Evolutionary conservation across 2,797 vertebrate species (phyloP), one percentile per base, ranked within the genome.

Genomic region (Sebastes iracundus): DNA sequence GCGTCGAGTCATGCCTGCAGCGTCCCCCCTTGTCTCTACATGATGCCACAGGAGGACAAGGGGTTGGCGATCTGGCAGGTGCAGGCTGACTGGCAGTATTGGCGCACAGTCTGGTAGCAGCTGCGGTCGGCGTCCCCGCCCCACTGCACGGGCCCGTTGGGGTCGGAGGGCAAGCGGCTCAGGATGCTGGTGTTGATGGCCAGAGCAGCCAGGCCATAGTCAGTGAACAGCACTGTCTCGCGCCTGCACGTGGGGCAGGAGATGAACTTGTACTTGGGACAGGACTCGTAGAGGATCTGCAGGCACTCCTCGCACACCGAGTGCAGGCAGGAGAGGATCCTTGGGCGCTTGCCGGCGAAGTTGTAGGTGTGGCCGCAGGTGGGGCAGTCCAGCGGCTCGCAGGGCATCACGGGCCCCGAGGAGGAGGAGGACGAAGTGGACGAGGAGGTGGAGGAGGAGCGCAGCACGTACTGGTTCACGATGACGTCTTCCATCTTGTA

Each of bases 261-360:
- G 95, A 99, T 99, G 96, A 99, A 99, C 95, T 99, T 99, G 95
- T 99, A 99, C 95, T 99, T 99, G 88, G 98, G 98, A 84, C 98
- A 99, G 85, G 98, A 99, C 95, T 99, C 98, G 0, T 99, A 99
- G 85, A 99, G 98, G 93, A 99, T 99, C 95, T 99, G 98, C 96
- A 99, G 96, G 90, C 98, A 99, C 92, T 99, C 98, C 96, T 99
- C 98, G 2, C 98, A 99, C 94, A 99, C 98, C 0, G 98, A 99
- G 93, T 99, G 98, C 94, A 99, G 95, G 92, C 98, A 99, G 89
- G 98, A 99, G 70, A 99, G 97, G 94, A 99, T 99, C 23, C 98
- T 97, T 0, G 98, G 98, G 23, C 98, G 96, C 93, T 99, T 98
- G 91, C 98, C 97, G 2, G 97, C 96, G 30, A 96, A 98, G 87